Base-by-base conservation (phyloP, 1,140 invertebrate genomes). In the Trichonephila clavipes region DNA sequence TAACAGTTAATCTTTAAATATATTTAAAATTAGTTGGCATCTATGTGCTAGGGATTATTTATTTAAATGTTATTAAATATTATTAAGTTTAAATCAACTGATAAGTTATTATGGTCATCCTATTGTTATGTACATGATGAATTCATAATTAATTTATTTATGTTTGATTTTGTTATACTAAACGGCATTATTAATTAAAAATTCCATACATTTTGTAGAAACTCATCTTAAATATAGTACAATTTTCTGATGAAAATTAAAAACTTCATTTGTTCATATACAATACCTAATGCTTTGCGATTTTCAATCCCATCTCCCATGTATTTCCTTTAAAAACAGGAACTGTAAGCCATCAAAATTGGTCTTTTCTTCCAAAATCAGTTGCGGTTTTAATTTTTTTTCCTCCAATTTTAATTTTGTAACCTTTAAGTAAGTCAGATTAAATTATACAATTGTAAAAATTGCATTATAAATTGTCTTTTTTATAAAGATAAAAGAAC, bases 11-110 rank as follows among this genome's bases (percentile, higher is more conserved):
- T 77, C 34, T 77, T 28, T 14, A 16, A 77, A 14, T 34, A 77
- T 24, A 69, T 77, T 77, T 34, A 77, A 77, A 77, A 77, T 77
- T 18, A 77, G 72, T 40, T 77, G 24, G 34, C 28, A 77, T 77
- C 28, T 34, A 7, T 77, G 72, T 77, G 24, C 66, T 69, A 24
- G 28, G 8, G 34, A 18, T 77, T 77, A 77, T 77, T 77, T 77
- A 77, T 77, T 77, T 77, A 14, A 69, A 40, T 77, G 72, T 77
- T 77, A 77, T 77, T 77, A 77, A 77, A 40, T 28, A 40, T 77
- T 77, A 77, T 77, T 77, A 77, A 77, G 72, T 77, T 77, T 77
- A 34, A 77, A 34, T 77, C 5, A 77, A 77, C 28, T 28, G 28
- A 77, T 77, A 77, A 77, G 28, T 77, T 77, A 77, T 77, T 77